Evolutionary conservation across 2,113 vertebrate genomes (phyloP), one percentile per base, ranked within the genome.

Genomic region (Aegithalos caudatus): DNA sequence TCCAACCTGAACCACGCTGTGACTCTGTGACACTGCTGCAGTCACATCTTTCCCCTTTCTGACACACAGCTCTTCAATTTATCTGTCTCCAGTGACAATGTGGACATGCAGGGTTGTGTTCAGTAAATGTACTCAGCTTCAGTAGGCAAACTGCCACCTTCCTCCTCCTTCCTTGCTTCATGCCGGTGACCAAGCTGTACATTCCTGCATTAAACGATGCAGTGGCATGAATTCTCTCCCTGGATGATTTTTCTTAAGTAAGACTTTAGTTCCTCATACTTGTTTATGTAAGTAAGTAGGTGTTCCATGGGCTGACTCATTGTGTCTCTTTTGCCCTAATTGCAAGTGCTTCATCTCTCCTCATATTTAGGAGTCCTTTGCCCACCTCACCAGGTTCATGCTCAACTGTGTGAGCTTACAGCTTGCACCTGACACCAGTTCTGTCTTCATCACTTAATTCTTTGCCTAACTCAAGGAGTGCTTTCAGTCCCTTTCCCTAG

Each of bases 241-340:
- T 80, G 27, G 17, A 61, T 88, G 60, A 45, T 48, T 87, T 40
- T 42, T 35, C 33, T 58, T 74, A 47, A 45, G 45, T 50, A 48
- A 53, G 23, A 37, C 16, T 87, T 84, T 62, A 71, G 37, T 78
- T 78, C 48, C 48, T 86, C 53, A 29, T 79, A 27, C 10, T 44
- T 72, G 19, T 33, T 79, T 83, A 2, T 40, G 10, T 73, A 62
- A 77, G 12, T 53, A 72, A 82, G 22, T 28, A 38, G 27, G 17
- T 66, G 28, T 92, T 76, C n/a, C 54, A 28, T 35, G 37, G 76
- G 19, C 70, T 90, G 76, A 88, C 31, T 92, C 58, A 86, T 53
- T 61, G 27, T 5, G 0, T 94, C 57, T n/a, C 45, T 47, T 80
- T 20, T 69, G 45, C 54, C 35, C 33, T 38, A 54, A 42, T 15